These are phyloP conservation scores for Valencia hispanica DNA, from an alignment of 2,797 vertebrate genomes.

Conservation along the genomic window DNA sequence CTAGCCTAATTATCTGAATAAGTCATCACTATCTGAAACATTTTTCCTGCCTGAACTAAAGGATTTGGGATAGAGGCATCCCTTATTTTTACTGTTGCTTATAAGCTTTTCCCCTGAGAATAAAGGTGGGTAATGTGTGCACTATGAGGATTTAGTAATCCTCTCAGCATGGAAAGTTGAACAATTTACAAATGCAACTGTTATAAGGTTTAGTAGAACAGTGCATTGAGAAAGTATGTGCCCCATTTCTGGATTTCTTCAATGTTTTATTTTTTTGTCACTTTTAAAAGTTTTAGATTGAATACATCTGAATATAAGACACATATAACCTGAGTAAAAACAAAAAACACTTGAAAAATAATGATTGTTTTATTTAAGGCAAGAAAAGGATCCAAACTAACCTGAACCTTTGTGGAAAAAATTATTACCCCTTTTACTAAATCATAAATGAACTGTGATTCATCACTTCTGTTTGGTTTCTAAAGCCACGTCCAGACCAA, in stretches of 20 bases:
- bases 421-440: neutral
- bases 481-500: neutral
- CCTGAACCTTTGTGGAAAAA: neutral
- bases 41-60: neutral
- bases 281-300: neutral
- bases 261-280: neutral
- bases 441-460: neutral
- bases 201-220: neutral
- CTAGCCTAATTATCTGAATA: neutral
- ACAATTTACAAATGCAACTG: neutral
- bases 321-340: too few species aligned
- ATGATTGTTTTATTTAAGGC: too few species aligned
- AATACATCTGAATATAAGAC: neutral
- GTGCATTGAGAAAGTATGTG: too few species aligned
- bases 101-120: neutral
- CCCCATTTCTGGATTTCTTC: neutral
- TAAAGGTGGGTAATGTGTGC: neutral
- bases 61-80: neutral
- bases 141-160: neutral
- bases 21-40: neutral
- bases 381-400: neutral
- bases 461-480: neutral
- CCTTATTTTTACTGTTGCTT: neutral
- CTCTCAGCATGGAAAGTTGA: neutral
- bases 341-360: too few species aligned